Percentiles rank a stretch among this genome's conserved stretches.
These are phyloP conservation scores for Syrphus vitripennis DNA, from an alignment of 2,888 invertebrate genomes.

Conservation along the genomic window DNA sequence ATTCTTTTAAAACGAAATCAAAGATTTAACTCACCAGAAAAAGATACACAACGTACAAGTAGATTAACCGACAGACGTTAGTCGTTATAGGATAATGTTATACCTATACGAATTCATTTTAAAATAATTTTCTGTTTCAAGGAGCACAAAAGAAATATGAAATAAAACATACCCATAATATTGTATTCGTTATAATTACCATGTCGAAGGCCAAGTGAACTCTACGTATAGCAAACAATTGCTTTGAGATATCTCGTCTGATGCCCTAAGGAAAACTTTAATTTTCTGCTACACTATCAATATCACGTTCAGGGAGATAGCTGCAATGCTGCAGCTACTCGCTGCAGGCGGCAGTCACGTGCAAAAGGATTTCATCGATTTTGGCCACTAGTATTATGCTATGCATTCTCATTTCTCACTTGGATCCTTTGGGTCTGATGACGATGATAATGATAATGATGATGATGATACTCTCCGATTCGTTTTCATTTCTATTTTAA, in stretches of 20 bases:
- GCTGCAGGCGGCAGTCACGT: neutral
- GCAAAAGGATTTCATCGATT: conserved; percentile 23
- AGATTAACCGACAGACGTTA: neutral
- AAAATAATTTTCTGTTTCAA: conserved; percentile 26
- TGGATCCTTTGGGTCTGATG: conserved; percentile 7
- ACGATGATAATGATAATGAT: neutral
- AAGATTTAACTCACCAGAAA: neutral
- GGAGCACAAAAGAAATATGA: neutral
- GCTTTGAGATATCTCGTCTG: neutral
- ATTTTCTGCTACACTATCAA: conserved; percentile 15
- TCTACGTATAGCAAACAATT: neutral
- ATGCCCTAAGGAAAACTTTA: conserved; percentile 13
- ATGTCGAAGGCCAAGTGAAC: conserved; percentile 8
- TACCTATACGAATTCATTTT: conserved; percentile 24
- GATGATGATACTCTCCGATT: conserved; percentile 9
- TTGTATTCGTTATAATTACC: neutral
- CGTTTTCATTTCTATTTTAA: conserved; percentile 37
- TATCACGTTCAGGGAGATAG: conserved; percentile 35
- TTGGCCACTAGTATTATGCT: conserved; percentile 17
- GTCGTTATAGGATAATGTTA: conserved; percentile 27
- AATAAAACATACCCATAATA: neutral
- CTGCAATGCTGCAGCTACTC: conserved; percentile 13
- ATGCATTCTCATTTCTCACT: no score
- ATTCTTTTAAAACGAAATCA: neutral
- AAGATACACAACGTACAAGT: neutral